A percentile compares a stretch with the other conserved stretches of the same genome.
Evolutionary conservation across 1,140 invertebrate species (phyloP).

Genomic region (Paramacrobiotus metropolitanus): DNA sequence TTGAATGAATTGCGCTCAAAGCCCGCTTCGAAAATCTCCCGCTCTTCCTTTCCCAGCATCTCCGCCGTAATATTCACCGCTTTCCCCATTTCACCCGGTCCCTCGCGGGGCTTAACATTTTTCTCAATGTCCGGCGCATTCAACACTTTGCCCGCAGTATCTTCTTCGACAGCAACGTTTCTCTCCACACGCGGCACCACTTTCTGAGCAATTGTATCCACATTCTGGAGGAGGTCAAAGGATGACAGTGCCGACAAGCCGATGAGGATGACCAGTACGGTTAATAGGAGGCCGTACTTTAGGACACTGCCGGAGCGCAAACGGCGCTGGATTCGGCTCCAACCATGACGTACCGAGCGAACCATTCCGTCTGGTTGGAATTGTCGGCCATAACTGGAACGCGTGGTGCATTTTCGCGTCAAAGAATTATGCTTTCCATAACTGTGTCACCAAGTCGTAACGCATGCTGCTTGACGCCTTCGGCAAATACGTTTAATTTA

Average conservation of each 20-base stretch:
- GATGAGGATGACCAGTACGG: neutral
- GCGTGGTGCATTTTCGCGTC: too few relatives aligned
- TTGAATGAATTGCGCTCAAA: constrained; percentile 35
- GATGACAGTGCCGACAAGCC: too few relatives aligned
- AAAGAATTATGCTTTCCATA: too few relatives aligned
- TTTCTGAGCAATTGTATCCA: too few relatives aligned
- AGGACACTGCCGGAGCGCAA: neutral
- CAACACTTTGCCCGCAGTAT: neutral
- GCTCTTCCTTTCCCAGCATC: neutral
- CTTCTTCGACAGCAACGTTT: neutral
- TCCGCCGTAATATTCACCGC: neutral
- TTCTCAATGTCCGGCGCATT: neutral
- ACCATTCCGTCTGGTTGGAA: too few relatives aligned
- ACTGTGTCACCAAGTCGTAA: too few relatives aligned
- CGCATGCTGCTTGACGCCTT: too few relatives aligned
- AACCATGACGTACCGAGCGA: too few relatives aligned
- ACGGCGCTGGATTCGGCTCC: too few relatives aligned
- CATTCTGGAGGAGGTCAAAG: too few relatives aligned
- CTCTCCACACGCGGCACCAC: neutral
- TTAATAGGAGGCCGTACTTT: neutral
- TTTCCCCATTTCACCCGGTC: neutral
- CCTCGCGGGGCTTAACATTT: neutral
- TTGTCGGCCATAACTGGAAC: too few relatives aligned
- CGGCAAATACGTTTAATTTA: too few relatives aligned
- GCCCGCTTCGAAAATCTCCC: neutral